Evolutionary conservation across 2,888 invertebrate species (phyloP).

Genomic region (Rhingia campestris): DNA sequence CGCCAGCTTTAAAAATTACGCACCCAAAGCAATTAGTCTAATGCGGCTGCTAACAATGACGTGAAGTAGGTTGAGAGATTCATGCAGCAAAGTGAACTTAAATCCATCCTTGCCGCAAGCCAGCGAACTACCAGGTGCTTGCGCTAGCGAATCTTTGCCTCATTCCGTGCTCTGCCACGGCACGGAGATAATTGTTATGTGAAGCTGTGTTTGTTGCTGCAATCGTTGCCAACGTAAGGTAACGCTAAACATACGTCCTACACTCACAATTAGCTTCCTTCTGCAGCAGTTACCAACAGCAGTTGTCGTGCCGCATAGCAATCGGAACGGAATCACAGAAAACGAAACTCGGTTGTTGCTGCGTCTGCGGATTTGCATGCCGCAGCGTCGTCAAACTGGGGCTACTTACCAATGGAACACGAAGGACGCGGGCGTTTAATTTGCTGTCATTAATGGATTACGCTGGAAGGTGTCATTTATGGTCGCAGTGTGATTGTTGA

Average conservation of each 20-base stretch:
- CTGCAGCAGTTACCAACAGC: background rate
- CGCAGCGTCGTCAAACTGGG: constrained; percentile 37
- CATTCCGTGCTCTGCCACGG: constrained; percentile 1
- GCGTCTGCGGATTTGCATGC: constrained; percentile 48
- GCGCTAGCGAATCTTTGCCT: constrained; percentile 18
- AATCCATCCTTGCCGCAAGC: constrained; percentile 44
- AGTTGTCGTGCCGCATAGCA: constrained; percentile 49
- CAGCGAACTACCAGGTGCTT: constrained; percentile 29
- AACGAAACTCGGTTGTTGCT: constrained; percentile 27
- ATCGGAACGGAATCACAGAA: constrained; percentile 40
- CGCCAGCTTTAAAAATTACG: constrained; percentile 50
- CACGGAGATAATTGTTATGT: constrained; percentile 39
- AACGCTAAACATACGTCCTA: constrained; percentile 40
- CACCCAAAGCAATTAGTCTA: constrained; percentile 70
- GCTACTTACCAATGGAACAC: constrained; percentile 51
- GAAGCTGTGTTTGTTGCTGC: constrained; percentile 11
- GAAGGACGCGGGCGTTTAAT: constrained; percentile 71
- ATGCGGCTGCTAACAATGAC: constrained; percentile 69
- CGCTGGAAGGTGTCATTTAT: constrained; percentile 64
- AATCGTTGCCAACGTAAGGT: background rate
- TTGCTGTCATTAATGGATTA: constrained; percentile 68
- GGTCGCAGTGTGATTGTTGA: constrained; percentile 12
- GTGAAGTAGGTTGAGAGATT: constrained; percentile 70
- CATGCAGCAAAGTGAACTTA: constrained; percentile 48
- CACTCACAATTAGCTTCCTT: constrained; percentile 55